Base-by-base conservation (phyloP, 2,888 invertebrate species). In the Syrista parreyssii region DNA sequence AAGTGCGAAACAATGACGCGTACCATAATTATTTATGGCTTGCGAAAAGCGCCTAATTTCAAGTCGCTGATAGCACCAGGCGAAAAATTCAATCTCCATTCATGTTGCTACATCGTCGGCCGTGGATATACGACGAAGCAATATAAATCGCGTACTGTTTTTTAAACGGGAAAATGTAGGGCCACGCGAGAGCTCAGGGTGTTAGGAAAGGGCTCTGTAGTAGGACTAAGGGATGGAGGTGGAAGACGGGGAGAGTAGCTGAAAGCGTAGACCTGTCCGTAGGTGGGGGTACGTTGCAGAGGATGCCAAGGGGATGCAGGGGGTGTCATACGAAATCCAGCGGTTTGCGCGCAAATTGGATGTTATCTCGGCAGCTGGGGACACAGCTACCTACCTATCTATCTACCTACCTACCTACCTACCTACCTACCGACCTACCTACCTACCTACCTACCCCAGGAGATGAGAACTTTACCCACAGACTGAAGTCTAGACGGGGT, bases 321-420 rank as follows among this genome's bases (percentile, higher is more conserved):
- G 79, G 79, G 78, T 69, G 81, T 79, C 80, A 79, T 81, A 82
- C 84, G 83, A 84, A 87, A 86, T 86, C 86, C 85, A 81, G 84
- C 82, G 86, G 85, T 86, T 86, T 84, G 84, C 83, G 86, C 84
- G 83, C 85, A 88, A 88, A 88, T 88, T 87, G 88, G 86, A 88
- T 87, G 86, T 87, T 89, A 89, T 88, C 88, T 85, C 85, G 83
- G 87, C 89, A 88, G 88, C 88, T 88, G 88, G 87, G 88, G 87
- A 88, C 85, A 86, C 31, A 55, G 75, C 75, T 74, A 75, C 69
- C 75, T 71, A 72, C 73, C 75, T 72, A 40, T 71, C 75, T 75
- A 12, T 71, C 71, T 31, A 32, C 30, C 30, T 71, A 36, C 12
- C 74, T 69, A 75, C 71, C 75, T 68, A 72, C 73, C 75, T 71